Conservation (phyloP, 2,113 vertebrate species). For the Epinephelus cyanopodus region DNA sequence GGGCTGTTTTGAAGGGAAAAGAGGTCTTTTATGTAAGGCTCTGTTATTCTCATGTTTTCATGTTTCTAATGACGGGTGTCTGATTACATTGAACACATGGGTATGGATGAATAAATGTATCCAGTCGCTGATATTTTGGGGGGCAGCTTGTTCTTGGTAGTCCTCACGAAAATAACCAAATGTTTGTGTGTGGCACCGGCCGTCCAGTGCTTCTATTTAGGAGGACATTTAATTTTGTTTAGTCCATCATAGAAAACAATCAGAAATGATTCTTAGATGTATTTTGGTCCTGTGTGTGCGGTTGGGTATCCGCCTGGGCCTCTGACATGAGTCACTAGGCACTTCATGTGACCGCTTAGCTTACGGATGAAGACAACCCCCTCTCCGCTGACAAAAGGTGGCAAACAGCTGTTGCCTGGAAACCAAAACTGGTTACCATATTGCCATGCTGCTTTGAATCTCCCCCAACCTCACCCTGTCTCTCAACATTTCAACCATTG, state of each 20-base stretch:
- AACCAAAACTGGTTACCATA: slow-evolving; percentile 68
- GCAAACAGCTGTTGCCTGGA: slow-evolving; percentile 73
- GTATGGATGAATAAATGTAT: slow-evolving; percentile 56
- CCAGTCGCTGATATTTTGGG: slow-evolving; percentile 44
- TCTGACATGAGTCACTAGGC: slow-evolving; percentile 64
- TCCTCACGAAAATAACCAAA: slow-evolving; percentile 22
- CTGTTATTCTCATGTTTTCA: slow-evolving; percentile 51
- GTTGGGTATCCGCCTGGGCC: slow-evolving; percentile 15
- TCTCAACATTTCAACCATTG: slow-evolving; percentile 3
- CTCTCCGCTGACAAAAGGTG: slow-evolving; percentile 53
- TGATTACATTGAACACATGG: slow-evolving; percentile 55
- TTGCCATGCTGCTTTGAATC: slow-evolving; percentile 48
- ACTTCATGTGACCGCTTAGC: slow-evolving; percentile 70
- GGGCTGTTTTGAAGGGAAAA: slow-evolving; percentile 44
- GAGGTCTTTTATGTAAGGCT: slow-evolving; percentile 36
- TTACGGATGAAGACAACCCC: slow-evolving; percentile 67
- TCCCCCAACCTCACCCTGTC: slow-evolving; percentile 2
- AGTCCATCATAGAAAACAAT: slow-evolving; percentile 1
- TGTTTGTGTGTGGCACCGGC: not conserved
- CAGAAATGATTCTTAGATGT: slow-evolving; percentile 18
- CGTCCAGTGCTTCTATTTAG: not conserved
- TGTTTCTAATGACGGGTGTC: slow-evolving; percentile 57
- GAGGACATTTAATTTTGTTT: slow-evolving; percentile 2
- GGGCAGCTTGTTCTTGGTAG: slow-evolving; percentile 12
- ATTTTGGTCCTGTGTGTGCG: slow-evolving; percentile 12